Conservation (phyloP, 2,113 vertebrate genomes). For the Rhombomys opimus region DNA sequence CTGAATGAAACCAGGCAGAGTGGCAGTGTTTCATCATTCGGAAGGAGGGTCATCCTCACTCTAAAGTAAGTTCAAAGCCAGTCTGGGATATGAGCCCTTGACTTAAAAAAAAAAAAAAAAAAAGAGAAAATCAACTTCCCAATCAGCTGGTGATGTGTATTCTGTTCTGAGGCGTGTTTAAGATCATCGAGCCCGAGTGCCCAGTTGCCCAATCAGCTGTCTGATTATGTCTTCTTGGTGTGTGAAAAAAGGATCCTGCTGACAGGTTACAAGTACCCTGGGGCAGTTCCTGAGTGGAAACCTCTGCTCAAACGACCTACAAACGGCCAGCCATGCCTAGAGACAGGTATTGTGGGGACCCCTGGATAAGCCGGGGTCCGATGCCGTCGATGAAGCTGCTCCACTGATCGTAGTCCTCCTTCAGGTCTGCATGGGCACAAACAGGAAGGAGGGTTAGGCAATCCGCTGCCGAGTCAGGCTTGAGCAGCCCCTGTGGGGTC, state of each 20-base stretch:
- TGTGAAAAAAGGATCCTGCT: neutral
- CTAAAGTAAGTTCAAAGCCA: neutral
- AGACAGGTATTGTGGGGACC: conserved; percentile 75
- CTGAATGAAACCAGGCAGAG: neutral
- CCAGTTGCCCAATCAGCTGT: conserved; percentile 32
- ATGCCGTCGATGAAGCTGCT: conserved; percentile 82
- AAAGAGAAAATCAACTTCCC: neutral
- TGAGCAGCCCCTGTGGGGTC: neutral
- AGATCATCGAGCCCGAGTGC: conserved; percentile 57
- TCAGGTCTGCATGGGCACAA: conserved; percentile 80
- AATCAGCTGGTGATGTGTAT: conserved; percentile 4
- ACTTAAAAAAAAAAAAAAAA: neutral
- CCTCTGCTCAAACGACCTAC: neutral
- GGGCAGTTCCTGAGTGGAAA: neutral
- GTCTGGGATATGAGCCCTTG: neutral
- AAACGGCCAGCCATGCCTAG: conserved; percentile 61
- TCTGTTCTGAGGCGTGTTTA: neutral
- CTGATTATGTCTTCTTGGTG: conserved; percentile 33
- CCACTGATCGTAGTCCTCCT: conserved; percentile 83
- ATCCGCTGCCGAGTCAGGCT: neutral
- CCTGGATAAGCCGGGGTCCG: conserved; percentile 77
- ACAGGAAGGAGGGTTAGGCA: neutral
- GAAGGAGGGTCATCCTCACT: neutral
- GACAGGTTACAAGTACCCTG: neutral
- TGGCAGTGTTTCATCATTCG: too few relatives aligned